phyloP scores from a whole-genome alignment of 2,113 vertebrate genomes.

The Dasyornis broadbenti region DNA sequence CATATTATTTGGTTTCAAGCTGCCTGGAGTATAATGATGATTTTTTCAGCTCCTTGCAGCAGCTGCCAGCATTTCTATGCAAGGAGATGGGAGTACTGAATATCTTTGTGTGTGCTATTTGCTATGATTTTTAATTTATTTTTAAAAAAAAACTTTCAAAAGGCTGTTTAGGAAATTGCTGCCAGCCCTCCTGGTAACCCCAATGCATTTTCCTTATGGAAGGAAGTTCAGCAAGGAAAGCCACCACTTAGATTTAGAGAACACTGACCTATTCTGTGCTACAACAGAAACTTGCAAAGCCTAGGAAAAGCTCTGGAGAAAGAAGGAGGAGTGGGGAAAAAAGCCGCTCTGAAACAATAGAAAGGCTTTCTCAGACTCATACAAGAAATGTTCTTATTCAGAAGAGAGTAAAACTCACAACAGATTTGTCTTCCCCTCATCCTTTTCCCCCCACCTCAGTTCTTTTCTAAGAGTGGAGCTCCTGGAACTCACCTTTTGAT shows the following conservation, averaged over 20 bases:
- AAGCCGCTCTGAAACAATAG: neutral
- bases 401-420: neutral
- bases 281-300: neutral
- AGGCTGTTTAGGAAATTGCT: constrained; percentile 1
- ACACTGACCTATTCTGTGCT: constrained; percentile 17
- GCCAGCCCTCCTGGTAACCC: constrained; percentile 21
- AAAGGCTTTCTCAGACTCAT: neutral
- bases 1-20: constrained; percentile 19
- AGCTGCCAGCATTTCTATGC: constrained; percentile 32
- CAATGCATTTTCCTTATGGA: neutral
- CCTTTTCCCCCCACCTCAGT: neutral
- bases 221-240: constrained; percentile 57
- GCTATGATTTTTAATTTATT: neutral
- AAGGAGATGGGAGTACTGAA: neutral
- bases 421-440: neutral
- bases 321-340: neutral
- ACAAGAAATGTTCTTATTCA: neutral
- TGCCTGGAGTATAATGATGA: constrained; percentile 20
- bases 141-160: neutral
- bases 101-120: neutral
- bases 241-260: constrained; percentile 70
- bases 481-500: neutral
- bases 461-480: neutral
- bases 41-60: constrained; percentile 25
- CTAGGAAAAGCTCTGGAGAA: neutral